phyloP scores from a whole-genome alignment of 2,888 invertebrate genomes.

The Aphodius granarius region DNA sequence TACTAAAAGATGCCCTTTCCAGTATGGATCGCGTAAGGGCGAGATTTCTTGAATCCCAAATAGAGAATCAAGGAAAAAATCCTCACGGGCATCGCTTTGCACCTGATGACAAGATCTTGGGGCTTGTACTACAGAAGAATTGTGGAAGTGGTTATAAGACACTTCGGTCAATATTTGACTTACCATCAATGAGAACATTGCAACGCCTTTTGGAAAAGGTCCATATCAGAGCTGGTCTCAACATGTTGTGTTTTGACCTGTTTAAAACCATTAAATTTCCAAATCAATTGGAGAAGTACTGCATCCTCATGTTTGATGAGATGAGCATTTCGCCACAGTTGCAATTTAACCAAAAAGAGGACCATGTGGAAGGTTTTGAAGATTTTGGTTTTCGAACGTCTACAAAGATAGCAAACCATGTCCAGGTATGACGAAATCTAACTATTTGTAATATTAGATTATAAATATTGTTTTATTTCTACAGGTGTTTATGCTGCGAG shows the following conservation, averaged over 20 bases:
- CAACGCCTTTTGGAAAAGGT: conserved; percentile 10
- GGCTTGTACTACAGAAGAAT: conserved; percentile 17
- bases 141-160: conserved; percentile 24
- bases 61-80: neutral
- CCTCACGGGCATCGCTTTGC: conserved; percentile 19
- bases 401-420: neutral
- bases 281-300: conserved; percentile 27
- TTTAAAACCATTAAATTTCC: conserved; percentile 9
- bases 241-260: conserved; percentile 9
- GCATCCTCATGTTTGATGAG: conserved; percentile 29
- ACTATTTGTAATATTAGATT: neutral
- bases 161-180: conserved; percentile 16
- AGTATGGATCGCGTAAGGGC: conserved; percentile 6
- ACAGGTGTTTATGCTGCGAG: too few species aligned
- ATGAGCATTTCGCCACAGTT: conserved; percentile 19
- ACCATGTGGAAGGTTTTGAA: too few species aligned
- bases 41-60: conserved; percentile 8
- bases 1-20: neutral
- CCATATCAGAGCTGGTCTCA: too few species aligned
- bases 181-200: conserved; percentile 18
- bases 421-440: too few species aligned
- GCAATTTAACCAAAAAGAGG: too few species aligned
- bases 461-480: conserved; percentile 24
- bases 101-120: too few species aligned
- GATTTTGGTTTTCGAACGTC: too few species aligned